These are phyloP conservation scores for Holotrichia oblita DNA, from an alignment of 1,140 invertebrate genomes.

Conservation along the genomic window DNA sequence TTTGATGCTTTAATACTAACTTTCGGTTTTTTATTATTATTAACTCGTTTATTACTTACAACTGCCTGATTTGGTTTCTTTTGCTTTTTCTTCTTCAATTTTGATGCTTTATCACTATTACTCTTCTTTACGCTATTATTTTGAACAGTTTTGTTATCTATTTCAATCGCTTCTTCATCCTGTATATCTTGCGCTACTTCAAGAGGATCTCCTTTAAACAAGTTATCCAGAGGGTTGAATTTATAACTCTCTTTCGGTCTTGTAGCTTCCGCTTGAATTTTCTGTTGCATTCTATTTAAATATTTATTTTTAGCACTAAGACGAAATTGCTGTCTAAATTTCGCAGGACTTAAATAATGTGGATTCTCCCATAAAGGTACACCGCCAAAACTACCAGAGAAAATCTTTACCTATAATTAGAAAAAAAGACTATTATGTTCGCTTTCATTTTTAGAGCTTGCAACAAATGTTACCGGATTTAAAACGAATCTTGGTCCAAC, in stretches of 20 bases:
- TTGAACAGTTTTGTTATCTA: not conserved
- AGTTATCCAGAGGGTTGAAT: conserved; percentile 69
- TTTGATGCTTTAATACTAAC: too few relatives aligned
- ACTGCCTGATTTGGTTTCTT: not conserved
- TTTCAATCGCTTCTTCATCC: not conserved
- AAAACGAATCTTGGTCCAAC: conserved; percentile 96
- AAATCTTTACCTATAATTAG: conserved; percentile 72
- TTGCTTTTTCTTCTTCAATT: not conserved
- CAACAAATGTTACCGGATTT: conserved; percentile 79
- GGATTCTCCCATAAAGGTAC: conserved; percentile 94
- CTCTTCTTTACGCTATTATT: not conserved
- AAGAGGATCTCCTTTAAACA: conserved; percentile 69
- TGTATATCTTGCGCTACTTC: conserved; percentile 42
- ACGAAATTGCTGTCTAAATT: conserved; percentile 75
- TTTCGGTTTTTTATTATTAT: not conserved
- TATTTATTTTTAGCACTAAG: conserved; percentile 69
- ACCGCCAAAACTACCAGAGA: conserved; percentile 95
- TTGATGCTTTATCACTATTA: not conserved
- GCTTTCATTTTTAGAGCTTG: not conserved
- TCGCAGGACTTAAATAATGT: conserved; percentile 89
- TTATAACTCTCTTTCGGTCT: conserved; percentile 77
- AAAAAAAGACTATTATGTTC: conserved; percentile 43
- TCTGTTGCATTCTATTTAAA: conserved; percentile 76
- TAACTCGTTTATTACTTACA: not conserved
- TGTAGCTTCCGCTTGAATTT: conserved; percentile 74